Evolutionary conservation across 2,797 vertebrate species (phyloP).

Genomic region (Myioborus melanocephalus): DNA sequence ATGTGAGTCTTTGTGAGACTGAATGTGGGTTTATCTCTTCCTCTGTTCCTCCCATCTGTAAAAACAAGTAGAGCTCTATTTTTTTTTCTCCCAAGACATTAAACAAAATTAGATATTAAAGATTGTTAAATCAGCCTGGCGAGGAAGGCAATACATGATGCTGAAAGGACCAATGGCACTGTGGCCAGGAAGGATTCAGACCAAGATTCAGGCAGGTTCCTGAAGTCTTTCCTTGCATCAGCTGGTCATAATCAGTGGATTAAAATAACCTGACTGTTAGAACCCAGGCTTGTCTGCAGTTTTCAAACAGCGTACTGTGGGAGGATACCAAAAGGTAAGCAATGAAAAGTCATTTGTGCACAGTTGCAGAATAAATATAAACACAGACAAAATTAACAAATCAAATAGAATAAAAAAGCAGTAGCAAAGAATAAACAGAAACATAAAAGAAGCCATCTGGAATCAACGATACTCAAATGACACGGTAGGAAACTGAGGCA

Average conservation of each 20-base stretch:
- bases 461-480: constrained; percentile 46
- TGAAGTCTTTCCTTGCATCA: not conserved
- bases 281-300: not conserved
- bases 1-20: not conserved
- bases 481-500: constrained; percentile 62
- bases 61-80: not conserved
- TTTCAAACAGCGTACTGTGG: not conserved
- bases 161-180: not conserved
- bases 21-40: not conserved
- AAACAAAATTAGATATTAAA: not conserved
- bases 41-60: not conserved
- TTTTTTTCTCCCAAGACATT: not conserved
- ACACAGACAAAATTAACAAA: constrained; percentile 53
- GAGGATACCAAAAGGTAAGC: constrained; percentile 29
- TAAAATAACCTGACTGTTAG: not conserved
- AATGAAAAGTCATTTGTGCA: constrained; percentile 37
- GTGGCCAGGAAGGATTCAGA: not conserved
- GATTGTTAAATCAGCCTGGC: not conserved
- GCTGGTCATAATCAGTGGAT: not conserved
- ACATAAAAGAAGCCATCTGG: constrained; percentile 51
- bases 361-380: constrained; percentile 27
- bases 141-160: not conserved
- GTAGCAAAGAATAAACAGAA: constrained; percentile 36
- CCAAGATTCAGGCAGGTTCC: not conserved
- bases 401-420: constrained; percentile 59